Percentiles rank a stretch among this genome's conserved stretches.
phyloP scores from a whole-genome alignment of 2,797 vertebrate species.

The Pagetopsis macropterus region DNA sequence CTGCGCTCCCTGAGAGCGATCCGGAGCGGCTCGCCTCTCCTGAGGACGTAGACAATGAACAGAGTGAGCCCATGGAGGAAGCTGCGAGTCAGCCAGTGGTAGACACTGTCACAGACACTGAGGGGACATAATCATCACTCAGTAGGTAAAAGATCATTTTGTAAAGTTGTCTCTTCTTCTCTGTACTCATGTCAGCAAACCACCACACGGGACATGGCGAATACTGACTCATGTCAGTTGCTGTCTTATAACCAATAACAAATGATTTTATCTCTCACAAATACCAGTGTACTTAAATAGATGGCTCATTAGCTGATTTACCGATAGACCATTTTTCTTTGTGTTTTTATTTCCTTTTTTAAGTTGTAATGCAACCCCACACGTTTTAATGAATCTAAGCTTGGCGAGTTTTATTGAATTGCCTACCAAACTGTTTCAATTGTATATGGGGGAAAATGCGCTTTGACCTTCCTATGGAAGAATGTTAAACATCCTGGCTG shows the following conservation, averaged over 20 bases:
- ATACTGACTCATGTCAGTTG: slow-evolving; percentile 84
- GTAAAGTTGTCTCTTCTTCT: slow-evolving; percentile 98
- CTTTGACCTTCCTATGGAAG: slow-evolving; percentile 98
- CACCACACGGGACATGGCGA: slow-evolving; percentile 90
- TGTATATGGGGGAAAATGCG: slow-evolving; percentile 77
- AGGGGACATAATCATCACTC: slow-evolving; percentile 99
- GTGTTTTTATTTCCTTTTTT: slow-evolving; percentile 85
- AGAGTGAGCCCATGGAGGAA: slow-evolving; percentile 93
- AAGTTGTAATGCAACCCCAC: slow-evolving; percentile 89
- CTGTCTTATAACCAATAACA: slow-evolving; percentile 90
- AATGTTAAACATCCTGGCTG: slow-evolving; percentile 90
- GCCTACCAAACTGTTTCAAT: slow-evolving; percentile 85
- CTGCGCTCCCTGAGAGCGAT: slow-evolving; percentile 58
- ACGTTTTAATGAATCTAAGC: slow-evolving; percentile 76
- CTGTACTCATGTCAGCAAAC: slow-evolving; percentile 95
- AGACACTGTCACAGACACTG: slow-evolving; percentile 98
- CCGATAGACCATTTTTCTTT: slow-evolving; percentile 90
- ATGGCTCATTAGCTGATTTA: slow-evolving; percentile 91
- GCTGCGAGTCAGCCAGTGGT: slow-evolving; percentile 98
- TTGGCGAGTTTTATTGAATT: slow-evolving; percentile 78
- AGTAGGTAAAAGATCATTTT: slow-evolving; percentile 99
- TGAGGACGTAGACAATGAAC: slow-evolving; percentile 91
- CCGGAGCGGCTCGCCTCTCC: slow-evolving; percentile 80
- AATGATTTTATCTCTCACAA: slow-evolving; percentile 93
- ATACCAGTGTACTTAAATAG: slow-evolving; percentile 97